Base-by-base conservation (phyloP, 2,888 invertebrate genomes). In the Aporophyla lueneburgensis region DNA sequence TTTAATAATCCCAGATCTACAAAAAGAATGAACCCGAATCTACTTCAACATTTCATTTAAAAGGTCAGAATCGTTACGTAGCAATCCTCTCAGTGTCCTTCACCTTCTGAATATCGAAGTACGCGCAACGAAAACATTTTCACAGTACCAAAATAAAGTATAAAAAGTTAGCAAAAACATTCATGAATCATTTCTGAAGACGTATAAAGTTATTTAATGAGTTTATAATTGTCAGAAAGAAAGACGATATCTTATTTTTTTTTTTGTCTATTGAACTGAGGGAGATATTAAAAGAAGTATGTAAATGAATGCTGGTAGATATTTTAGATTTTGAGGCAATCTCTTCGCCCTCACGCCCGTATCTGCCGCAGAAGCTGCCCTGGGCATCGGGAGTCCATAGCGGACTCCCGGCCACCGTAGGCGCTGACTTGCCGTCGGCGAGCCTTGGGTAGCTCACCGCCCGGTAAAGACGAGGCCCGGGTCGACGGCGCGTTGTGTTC, bases 141-240 rank as follows among this genome's bases (percentile, higher is more conserved):
- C 9, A 4, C 10, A 21, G n/a, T 40, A 14, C 46, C 5, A 49
- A 65, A 56, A 59, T 49, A 54, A 71, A 46, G 51, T 63, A 71
- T 14, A 53, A 65, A 46, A 66, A 81, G 7, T 68, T 40, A 0
- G 6, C 24, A 46, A 70, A 76, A 77, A 76, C 65, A 56, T 46
- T 62, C 46, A 77, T 78, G 51, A 80, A 83, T 62, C 78, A 83
- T 82, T 76, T 53, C 24, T 54, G 43, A 24, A 53, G 63, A 69
- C 21, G 69, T 27, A n/a, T n/a, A 24, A 82, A 82, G 21, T 66
- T 59, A 61, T 46, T 54, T 61, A 51, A 78, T 67, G 70, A 62
- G 66, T 66, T 83, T 70, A 54, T 77, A 70, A 83, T 71, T 83
- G 69, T 53, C 51, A 53, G 24, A 70, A 63, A n/a, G n/a, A n/a